Base-by-base conservation (phyloP, 23 tunicate genomes). In the Ciona savignyi region DNA sequence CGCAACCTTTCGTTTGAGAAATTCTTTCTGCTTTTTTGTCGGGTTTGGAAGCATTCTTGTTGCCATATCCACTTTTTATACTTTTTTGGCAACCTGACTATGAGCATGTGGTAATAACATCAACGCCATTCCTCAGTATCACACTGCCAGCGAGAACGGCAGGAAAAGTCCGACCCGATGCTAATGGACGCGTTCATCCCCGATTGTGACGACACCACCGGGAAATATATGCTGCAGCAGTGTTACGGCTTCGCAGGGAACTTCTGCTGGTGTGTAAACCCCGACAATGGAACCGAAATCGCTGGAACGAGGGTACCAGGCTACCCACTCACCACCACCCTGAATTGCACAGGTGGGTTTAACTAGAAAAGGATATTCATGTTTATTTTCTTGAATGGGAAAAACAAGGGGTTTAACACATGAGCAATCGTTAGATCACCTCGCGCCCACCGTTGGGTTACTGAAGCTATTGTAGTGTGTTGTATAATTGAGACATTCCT, bases 301-400 rank as follows among this genome's bases (percentile, higher is more conserved):
- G 73, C 32, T 1, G 51, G 51, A 19, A 69, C 73, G 33, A 4
- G 2, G 6, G 33, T 35, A 27, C 56, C 56, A 42, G 56, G 56
- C 11, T 42, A 42, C 56, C 26, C 1, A 4, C 2, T 24, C 32
- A 30, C 30, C 1, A 2, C 20, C 2, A 27, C 2, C 32, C 70
- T 30, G 2, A 66, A 66, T 23, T 66, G 70, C 70, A 25, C 29
- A 66, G 70, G 70, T 66, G 20, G 61, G n/a, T n/a, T n/a, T n/a
- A n/a, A n/a, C n/a, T n/a, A n/a, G n/a, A n/a, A n/a, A n/a, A n/a
- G n/a, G n/a, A n/a, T n/a, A n/a, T n/a, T n/a, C n/a, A n/a, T n/a
- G n/a, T n/a, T n/a, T n/a, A n/a, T n/a, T n/a, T n/a, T n/a, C n/a
- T n/a, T n/a, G n/a, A n/a, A n/a, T n/a, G n/a, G n/a, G n/a, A n/a